Evolutionary conservation across 2,888 invertebrate species (phyloP).

Genomic region (Leptopterna dolabrata): DNA sequence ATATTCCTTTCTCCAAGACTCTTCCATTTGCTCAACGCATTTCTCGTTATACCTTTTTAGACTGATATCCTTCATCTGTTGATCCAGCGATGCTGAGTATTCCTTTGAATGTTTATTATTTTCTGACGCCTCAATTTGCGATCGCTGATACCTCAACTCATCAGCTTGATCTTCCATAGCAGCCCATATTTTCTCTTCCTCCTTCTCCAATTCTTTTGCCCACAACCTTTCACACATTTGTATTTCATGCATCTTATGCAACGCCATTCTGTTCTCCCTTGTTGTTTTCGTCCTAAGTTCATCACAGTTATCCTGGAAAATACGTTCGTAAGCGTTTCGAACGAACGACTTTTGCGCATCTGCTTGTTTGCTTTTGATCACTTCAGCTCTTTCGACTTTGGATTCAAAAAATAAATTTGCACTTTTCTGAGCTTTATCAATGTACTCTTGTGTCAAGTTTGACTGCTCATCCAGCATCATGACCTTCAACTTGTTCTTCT

Average conservation of each 20-base stretch:
- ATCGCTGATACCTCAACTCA: background rate
- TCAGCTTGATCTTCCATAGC: background rate
- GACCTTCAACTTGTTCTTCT: slow-evolving; percentile 51
- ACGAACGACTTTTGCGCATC: slow-evolving; percentile 19
- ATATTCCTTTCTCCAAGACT: background rate
- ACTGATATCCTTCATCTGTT: background rate
- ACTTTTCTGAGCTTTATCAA: slow-evolving; percentile 52
- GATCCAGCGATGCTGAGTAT: background rate
- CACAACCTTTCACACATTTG: slow-evolving; percentile 53
- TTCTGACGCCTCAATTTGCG: background rate
- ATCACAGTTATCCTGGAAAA: slow-evolving; percentile 33
- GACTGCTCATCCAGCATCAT: slow-evolving; percentile 49
- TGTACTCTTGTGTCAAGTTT: slow-evolving; percentile 48
- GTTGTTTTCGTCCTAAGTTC: slow-evolving; percentile 22
- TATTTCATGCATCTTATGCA: slow-evolving; percentile 35
- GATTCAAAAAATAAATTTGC: slow-evolving; percentile 21
- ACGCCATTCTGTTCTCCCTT: background rate
- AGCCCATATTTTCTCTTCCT: slow-evolving; percentile 51
- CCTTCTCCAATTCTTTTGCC: slow-evolving; percentile 8
- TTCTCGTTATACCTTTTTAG: background rate
- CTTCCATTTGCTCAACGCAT: slow-evolving; percentile 7
- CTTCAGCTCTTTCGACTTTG: slow-evolving; percentile 48
- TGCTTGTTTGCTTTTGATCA: slow-evolving; percentile 12
- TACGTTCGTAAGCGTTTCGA: slow-evolving; percentile 23
- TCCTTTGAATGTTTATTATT: background rate